Evolutionary conservation across 2,888 invertebrate genomes (phyloP), one percentile per base, ranked within the genome.

Genomic region (Parnassius smintheus): DNA sequence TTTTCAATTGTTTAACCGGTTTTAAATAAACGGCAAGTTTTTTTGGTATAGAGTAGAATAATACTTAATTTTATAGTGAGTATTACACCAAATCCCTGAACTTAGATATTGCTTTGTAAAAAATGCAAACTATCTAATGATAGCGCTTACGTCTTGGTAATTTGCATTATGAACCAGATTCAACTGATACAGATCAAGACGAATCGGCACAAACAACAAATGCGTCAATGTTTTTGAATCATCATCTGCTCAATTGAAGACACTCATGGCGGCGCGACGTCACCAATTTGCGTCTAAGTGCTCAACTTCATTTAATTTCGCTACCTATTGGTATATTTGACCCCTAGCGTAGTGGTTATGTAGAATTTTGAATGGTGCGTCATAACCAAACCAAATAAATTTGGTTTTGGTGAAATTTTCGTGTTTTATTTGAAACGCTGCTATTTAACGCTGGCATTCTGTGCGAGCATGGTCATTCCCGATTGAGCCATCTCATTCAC

Each of bases 161-260:
- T 46, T 46, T 22, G 42, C 48, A 62, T 62, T 64, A 48, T 54
- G 12, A 71, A 72, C 74, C 67, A 67, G 76, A 72, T 60, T 44
- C 52, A 77, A 74, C 77, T 69, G 71, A 76, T 70, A 62, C 50
- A 42, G 35, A 66, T 71, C 74, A 64, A 64, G 72, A 68, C 66
- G 66, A 65, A 68, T 68, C 69, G 71, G 72, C 69, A 64, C 71
- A 71, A 72, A 74, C 74, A 77, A 69, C 71, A 71, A 68, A 62
- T 62, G 72, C 74, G 72, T 72, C 76, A 81, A 83, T 81, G 81
- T 75, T 80, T 80, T 82, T 83, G 84, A 86, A 83, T 85, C 85
- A 85, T 80, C 77, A 74, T 68, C 73, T 68, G 65, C 72, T 77
- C 79, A 83, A 86, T 84, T 85, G 80, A 77, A 69, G 66, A 70